Evolutionary conservation across 1,140 invertebrate species (phyloP), one percentile per base, ranked within the genome.

Genomic region (Drosophila lowei): DNA sequence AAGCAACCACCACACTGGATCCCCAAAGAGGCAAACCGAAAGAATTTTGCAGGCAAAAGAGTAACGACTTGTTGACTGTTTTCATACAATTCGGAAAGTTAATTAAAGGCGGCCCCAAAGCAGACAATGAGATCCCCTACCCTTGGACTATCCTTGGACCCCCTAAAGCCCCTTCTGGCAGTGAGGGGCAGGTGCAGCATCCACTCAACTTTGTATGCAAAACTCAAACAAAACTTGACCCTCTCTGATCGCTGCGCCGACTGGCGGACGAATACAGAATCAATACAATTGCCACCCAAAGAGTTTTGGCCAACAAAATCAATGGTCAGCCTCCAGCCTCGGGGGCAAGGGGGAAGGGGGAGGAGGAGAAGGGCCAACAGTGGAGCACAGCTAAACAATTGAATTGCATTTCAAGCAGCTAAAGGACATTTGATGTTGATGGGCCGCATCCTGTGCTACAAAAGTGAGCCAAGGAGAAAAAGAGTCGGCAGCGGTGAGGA

Each of bases 31-130:
- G 34, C 11, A 38, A 34, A 11, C 30, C 9, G 30, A 66, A 55
- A 77, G 73, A 70, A 74, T 61, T 64, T 72, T 64, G 41, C 60
- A 38, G 61, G 65, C 84, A 55, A 60, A 79, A 79, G 78, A 86
- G 78, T 85, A 86, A 86, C 83, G 83, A 86, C 83, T 86, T 88
- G 83, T 88, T 88, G 83, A 88, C 83, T 88, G 83, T 88, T 88
- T 88, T 83, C 78, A 88, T 88, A 88, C 83, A 81, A 88, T 88
- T 88, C 83, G 83, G 83, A 88, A 81, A 88, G 88, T 88, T 88
- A 88, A 88, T 88, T 88, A 88, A 88, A 88, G 83, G 83, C 79
- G 79, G 72, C 83, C 71, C 71, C 71, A 70, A 79, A 83, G 83
- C 83, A 86, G 83, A 86, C 83, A 86, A 86, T 86, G 83, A 86